Evolutionary conservation across 2,888 invertebrate species (phyloP).

Genomic region (Synergus laeviventris): DNA sequence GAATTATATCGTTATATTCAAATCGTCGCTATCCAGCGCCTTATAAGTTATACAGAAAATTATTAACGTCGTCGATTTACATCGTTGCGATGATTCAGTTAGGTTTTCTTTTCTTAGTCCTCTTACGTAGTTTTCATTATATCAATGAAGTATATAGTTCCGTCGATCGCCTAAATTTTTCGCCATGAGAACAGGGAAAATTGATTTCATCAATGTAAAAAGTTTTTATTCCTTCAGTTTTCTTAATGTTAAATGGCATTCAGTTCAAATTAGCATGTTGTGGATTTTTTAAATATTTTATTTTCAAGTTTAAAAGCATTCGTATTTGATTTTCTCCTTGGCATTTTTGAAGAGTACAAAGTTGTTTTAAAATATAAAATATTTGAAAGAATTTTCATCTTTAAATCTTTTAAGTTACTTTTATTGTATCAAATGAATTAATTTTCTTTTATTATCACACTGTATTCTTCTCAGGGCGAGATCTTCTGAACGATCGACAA

Average conservation of each 20-base stretch:
- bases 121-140: constrained; percentile 3
- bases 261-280: too few species aligned
- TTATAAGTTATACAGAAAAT: constrained; percentile 36
- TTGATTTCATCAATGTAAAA: too few species aligned
- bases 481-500: constrained; percentile 3
- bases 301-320: too few species aligned
- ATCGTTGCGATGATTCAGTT: constrained; percentile 40
- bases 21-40: constrained; percentile 33
- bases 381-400: too few species aligned
- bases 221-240: too few species aligned
- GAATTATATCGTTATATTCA: constrained; percentile 37
- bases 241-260: too few species aligned
- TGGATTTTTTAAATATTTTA: too few species aligned
- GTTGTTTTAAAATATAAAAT: too few species aligned
- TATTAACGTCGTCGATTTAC: constrained; percentile 37
- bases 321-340: too few species aligned
- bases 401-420: background rate
- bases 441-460: background rate
- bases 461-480: background rate
- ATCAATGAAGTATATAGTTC: constrained; percentile 9
- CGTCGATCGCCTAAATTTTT: constrained; percentile 6
- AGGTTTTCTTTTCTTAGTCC: constrained; percentile 34
- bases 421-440: background rate
- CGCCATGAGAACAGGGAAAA: background rate
- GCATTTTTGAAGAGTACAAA: too few species aligned